Evolutionary conservation across 2,888 invertebrate genomes (phyloP).

Genomic region (Hypsopygia costalis): DNA sequence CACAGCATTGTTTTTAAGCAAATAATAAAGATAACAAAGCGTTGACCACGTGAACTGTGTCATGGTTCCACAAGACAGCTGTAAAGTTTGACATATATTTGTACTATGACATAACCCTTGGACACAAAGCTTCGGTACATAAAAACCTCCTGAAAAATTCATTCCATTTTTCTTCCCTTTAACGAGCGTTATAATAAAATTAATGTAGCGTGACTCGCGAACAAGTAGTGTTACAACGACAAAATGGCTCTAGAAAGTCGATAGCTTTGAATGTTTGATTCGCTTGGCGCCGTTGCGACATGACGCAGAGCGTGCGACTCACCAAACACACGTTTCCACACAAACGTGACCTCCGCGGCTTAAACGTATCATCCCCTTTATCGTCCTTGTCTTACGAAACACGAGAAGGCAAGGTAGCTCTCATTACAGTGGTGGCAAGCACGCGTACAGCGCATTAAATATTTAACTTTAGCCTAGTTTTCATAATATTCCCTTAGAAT

Average conservation of each 20-base stretch:
- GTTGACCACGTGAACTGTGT: too few relatives aligned
- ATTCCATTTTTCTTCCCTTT: conserved; percentile 26
- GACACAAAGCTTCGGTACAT: not conserved
- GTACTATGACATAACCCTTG: not conserved
- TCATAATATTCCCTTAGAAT: conserved; percentile 30
- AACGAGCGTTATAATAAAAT: conserved; percentile 33
- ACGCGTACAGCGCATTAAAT: conserved; percentile 33
- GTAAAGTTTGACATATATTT: too few relatives aligned
- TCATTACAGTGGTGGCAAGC: conserved; percentile 15
- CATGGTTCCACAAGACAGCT: too few relatives aligned
- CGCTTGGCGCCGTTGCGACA: conserved; percentile 28
- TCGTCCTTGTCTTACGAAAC: not conserved
- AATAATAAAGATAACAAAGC: too few relatives aligned
- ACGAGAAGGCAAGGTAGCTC: conserved; percentile 18
- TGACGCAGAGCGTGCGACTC: conserved; percentile 20
- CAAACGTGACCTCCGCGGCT: conserved; percentile 18
- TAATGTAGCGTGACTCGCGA: conserved; percentile 38
- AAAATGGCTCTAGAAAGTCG: conserved; percentile 40
- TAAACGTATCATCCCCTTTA: conserved; percentile 9
- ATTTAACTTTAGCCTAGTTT: conserved; percentile 37
- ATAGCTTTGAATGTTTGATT: conserved; percentile 48
- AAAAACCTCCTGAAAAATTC: conserved; percentile 13
- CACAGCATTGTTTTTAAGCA: too few relatives aligned
- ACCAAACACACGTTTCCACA: conserved; percentile 23
- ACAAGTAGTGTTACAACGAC: conserved; percentile 34